A percentile compares a stretch with the other conserved stretches of the same genome.
Conservation (phyloP, 2,797 vertebrate genomes). For the Miichthys miiuy region DNA sequence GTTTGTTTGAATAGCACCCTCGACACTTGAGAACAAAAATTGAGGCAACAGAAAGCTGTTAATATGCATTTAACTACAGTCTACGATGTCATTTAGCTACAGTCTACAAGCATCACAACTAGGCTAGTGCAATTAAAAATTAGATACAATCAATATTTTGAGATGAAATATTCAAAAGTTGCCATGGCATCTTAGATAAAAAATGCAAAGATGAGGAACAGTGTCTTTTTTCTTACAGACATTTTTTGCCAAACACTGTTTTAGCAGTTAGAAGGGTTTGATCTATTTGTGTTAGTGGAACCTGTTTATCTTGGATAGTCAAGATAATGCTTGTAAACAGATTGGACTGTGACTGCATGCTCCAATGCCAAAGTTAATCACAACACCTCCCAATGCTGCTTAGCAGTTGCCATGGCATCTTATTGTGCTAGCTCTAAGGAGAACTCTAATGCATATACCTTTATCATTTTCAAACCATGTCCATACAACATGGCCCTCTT, state of each 20-base stretch:
- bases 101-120: slow-evolving; percentile 84
- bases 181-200: slow-evolving; percentile 84
- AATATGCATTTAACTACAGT: slow-evolving; percentile 77
- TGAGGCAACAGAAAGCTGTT: slow-evolving; percentile 81
- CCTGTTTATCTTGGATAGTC: slow-evolving; percentile 73
- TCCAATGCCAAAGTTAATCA: slow-evolving; percentile 73
- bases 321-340: slow-evolving; percentile 76
- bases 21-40: slow-evolving; percentile 72
- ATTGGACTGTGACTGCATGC: slow-evolving; percentile 74
- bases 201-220: slow-evolving; percentile 61
- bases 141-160: slow-evolving; percentile 76
- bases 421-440: slow-evolving; percentile 85
- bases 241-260: slow-evolving; percentile 71
- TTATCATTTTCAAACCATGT: slow-evolving; percentile 91
- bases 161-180: slow-evolving; percentile 83
- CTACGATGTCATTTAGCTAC: slow-evolving; percentile 77
- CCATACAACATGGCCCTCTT: slow-evolving; percentile 90
- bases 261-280: slow-evolving; percentile 66
- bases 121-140: slow-evolving; percentile 73
- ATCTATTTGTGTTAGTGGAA: slow-evolving; percentile 61
- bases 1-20: slow-evolving; percentile 82
- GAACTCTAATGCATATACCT: slow-evolving; percentile 88
- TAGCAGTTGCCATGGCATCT: slow-evolving; percentile 89
- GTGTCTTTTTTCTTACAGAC: slow-evolving; percentile 50
- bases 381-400: slow-evolving; percentile 79